phyloP scores from a whole-genome alignment of 37 sponge, comb jelly and placozoan genomes.

The Lycopodina hypogea region DNA sequence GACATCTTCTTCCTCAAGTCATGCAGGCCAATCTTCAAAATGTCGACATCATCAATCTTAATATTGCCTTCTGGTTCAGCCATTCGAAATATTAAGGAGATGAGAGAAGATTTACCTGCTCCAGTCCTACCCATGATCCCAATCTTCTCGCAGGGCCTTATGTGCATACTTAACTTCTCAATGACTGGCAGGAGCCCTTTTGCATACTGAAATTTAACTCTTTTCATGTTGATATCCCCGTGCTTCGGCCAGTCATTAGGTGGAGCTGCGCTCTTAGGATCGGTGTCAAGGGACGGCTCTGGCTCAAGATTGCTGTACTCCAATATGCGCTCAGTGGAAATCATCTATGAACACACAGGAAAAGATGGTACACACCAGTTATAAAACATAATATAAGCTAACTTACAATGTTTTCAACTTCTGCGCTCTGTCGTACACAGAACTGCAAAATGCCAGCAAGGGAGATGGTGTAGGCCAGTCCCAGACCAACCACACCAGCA shows the following conservation, averaged over 20 bases:
- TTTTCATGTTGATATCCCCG: constrained; percentile 8
- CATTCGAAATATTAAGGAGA: constrained; percentile 75
- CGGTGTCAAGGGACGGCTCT: constrained; percentile 63
- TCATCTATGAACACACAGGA: background rate
- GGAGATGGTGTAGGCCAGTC: constrained; percentile 64
- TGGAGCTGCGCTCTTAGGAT: constrained; percentile 37
- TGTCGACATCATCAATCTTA: constrained; percentile 70
- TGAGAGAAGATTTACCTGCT: constrained; percentile 91
- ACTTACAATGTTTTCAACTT: constrained; percentile 79
- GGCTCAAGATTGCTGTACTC: constrained; percentile 56
- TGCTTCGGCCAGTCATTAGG: constrained; percentile 59
- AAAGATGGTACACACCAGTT: background rate
- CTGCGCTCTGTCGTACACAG: constrained; percentile 73
- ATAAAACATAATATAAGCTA: background rate
- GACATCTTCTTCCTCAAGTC: constrained; percentile 74
- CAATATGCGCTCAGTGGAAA: constrained; percentile 67
- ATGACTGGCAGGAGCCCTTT: constrained; percentile 41
- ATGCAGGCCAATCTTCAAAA: constrained; percentile 70
- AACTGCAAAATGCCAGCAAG: constrained; percentile 79
- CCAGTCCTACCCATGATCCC: constrained; percentile 93
- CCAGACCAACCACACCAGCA: constrained; percentile 69
- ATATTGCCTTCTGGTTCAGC: constrained; percentile 79
- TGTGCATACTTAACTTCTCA: constrained; percentile 32
- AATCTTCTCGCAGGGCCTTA: constrained; percentile 68
- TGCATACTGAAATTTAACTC: constrained; percentile 46